Percentiles rank a stretch among this genome's conserved stretches.
Conservation (phyloP, 2,797 vertebrate genomes). For the Alauda arvensis region DNA sequence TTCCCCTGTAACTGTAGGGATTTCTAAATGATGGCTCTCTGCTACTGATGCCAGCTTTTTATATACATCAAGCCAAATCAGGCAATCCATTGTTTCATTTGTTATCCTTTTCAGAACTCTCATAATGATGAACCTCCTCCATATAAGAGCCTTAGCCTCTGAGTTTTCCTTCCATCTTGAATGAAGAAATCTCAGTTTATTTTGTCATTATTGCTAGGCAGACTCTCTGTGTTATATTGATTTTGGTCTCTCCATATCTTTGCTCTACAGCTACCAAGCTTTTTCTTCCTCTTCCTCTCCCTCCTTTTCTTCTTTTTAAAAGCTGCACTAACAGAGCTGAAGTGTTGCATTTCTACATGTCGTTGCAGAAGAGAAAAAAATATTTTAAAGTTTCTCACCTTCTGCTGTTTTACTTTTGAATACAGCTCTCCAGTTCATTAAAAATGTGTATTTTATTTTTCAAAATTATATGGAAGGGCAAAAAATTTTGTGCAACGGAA, state of each 20-base stretch:
- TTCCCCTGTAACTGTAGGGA: not conserved
- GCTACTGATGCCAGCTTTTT: not conserved
- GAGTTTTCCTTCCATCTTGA: not conserved
- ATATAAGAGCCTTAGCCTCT: not conserved
- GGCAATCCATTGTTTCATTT: not conserved
- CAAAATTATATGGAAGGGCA: not conserved
- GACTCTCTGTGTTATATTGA: not conserved
- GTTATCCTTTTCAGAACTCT: not conserved
- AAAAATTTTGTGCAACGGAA: not conserved
- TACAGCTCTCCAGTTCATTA: not conserved
- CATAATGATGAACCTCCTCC: not conserved
- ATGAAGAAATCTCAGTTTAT: not conserved
- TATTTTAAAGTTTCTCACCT: not conserved
- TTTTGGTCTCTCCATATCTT: not conserved
- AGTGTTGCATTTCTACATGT: not conserved
- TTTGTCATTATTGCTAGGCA: not conserved
- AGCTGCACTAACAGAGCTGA: not conserved
- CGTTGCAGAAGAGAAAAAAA: not conserved
- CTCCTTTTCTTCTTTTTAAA: not conserved
- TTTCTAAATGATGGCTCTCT: not conserved
- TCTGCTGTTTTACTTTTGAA: not conserved
- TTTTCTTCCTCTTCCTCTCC: not conserved
- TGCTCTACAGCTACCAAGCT: not conserved
- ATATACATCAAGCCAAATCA: not conserved
- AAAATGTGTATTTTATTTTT: not conserved